These are phyloP conservation scores for Eilema griseolum DNA, from an alignment of 2,888 invertebrate species.

Conservation along the genomic window DNA sequence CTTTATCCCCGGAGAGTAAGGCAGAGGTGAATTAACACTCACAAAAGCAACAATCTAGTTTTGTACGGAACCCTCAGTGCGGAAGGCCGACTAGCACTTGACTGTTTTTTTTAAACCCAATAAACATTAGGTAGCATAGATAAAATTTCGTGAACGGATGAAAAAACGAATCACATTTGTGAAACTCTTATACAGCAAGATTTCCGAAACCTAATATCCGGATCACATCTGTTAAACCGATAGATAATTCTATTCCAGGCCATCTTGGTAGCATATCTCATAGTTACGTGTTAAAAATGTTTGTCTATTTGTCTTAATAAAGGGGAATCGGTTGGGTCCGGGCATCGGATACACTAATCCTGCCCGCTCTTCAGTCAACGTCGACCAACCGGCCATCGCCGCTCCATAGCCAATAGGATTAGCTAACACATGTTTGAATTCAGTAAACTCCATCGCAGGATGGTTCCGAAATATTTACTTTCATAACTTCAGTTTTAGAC, in stretches of 20 bases:
- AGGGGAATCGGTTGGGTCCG: slow-evolving; percentile 63
- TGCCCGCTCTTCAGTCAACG: slow-evolving; percentile 69
- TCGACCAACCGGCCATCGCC: slow-evolving; percentile 58
- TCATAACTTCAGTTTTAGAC: background rate
- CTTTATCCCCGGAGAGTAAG: too few relatives aligned
- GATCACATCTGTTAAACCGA: slow-evolving; percentile 34
- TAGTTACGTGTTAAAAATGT: slow-evolving; percentile 71
- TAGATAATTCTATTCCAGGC: slow-evolving; percentile 34
- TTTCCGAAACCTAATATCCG: slow-evolving; percentile 33
- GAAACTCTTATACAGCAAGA: slow-evolving; percentile 12
- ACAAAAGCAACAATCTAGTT: background rate
- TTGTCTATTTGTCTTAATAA: slow-evolving; percentile 75
- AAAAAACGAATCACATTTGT: background rate
- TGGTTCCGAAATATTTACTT: background rate
- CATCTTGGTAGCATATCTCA: slow-evolving; percentile 50
- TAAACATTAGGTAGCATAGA: too few relatives aligned
- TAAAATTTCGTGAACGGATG: background rate
- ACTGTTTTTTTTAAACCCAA: too few relatives aligned
- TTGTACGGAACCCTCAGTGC: background rate
- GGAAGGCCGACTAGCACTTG: too few relatives aligned
- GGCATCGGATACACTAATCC: slow-evolving; percentile 67
- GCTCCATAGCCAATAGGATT: slow-evolving; percentile 61
- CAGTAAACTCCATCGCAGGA: slow-evolving; percentile 35
- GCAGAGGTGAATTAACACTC: too few relatives aligned
- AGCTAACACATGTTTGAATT: slow-evolving; percentile 67